Conservation (phyloP, 2,113 vertebrate genomes). For the Lepus europaeus region DNA sequence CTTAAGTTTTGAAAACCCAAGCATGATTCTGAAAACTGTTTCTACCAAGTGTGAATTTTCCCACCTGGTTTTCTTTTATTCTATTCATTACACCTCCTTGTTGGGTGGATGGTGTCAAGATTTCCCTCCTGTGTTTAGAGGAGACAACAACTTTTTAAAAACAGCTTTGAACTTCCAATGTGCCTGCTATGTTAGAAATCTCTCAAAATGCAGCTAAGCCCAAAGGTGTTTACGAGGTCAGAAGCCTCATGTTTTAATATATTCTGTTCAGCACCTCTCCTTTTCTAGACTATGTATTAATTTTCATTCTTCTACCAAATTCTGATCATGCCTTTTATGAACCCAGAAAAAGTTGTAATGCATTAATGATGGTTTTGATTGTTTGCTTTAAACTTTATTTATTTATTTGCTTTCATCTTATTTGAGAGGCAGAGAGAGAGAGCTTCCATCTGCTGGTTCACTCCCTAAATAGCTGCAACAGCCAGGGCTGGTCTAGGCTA, state of each 20-base stretch:
- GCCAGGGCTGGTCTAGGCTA: no score
- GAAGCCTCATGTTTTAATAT: neutral
- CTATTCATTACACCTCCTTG: conserved; percentile 30
- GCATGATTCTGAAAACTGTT: conserved; percentile 68
- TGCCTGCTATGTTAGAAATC: conserved; percentile 17
- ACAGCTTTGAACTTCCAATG: conserved; percentile 28
- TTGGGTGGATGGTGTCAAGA: conserved; percentile 46
- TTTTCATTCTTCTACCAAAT: conserved; percentile 46
- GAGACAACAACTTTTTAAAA: conserved; percentile 37
- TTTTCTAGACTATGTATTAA: neutral
- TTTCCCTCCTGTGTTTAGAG: conserved; percentile 52
- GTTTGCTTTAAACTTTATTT: no score
- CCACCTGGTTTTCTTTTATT: conserved; percentile 26
- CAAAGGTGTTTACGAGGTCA: neutral
- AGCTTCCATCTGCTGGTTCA: no score
- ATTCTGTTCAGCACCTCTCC: neutral
- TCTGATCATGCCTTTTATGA: conserved; percentile 29
- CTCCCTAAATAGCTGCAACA: no score
- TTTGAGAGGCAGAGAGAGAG: no score
- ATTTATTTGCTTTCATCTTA: no score
- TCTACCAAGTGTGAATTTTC: conserved; percentile 72
- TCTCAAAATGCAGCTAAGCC: neutral
- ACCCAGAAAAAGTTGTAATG: neutral
- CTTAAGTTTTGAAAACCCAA: conserved; percentile 72
- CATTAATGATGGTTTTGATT: conserved; percentile 25